phyloP scores from a whole-genome alignment of 2,113 vertebrate genomes.

The Ciconia maguari region DNA sequence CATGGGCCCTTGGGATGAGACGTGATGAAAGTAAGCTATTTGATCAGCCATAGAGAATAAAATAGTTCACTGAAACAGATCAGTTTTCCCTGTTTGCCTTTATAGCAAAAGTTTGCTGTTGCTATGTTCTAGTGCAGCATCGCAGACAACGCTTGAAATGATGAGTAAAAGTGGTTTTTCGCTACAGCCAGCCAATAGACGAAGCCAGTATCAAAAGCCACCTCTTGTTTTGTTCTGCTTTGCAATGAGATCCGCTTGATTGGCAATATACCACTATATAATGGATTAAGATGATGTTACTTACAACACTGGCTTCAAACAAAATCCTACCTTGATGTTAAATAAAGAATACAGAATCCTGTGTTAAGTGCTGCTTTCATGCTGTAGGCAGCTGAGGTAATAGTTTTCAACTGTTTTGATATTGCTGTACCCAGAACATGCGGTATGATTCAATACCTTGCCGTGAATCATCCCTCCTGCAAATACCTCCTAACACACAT shows the following conservation, averaged over 20 bases:
- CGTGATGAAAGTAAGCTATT: neutral
- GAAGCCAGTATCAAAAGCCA: neutral
- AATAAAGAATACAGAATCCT: neutral
- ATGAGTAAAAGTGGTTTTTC: neutral
- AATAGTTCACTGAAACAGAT: neutral
- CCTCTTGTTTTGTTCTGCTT: neutral
- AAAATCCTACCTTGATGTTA: conserved; percentile 4
- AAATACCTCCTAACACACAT: neutral
- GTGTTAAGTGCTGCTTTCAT: neutral
- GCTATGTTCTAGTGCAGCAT: neutral
- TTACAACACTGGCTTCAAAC: conserved; percentile 20
- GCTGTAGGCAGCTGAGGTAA: neutral
- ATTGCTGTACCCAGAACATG: neutral
- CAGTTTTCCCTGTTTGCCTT: neutral
- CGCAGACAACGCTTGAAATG: neutral
- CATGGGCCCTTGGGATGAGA: neutral
- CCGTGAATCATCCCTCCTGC: neutral
- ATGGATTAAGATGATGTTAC: neutral
- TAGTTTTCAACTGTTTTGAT: neutral
- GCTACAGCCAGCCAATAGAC: neutral
- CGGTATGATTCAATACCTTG: neutral
- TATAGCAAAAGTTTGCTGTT: neutral
- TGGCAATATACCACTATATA: neutral
- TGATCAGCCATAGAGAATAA: neutral
- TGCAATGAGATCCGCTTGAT: neutral